Percentiles rank a stretch among this genome's conserved stretches.
phyloP scores from a whole-genome alignment of 2,888 invertebrate species.

The Xestobium rufovillosum region DNA sequence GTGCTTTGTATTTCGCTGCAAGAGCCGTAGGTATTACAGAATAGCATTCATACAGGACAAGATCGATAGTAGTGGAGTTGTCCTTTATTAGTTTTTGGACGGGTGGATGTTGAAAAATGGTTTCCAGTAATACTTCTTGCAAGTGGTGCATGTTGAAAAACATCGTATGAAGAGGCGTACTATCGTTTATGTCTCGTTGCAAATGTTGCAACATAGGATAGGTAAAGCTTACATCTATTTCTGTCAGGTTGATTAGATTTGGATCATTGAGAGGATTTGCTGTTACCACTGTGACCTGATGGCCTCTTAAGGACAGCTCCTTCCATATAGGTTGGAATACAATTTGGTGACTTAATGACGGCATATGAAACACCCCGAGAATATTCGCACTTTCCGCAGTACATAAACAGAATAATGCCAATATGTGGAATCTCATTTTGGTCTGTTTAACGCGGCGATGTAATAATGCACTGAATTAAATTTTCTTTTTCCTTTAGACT shows the following conservation, averaged over 20 bases:
- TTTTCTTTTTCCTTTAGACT: too few relatives aligned
- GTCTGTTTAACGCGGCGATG: too few relatives aligned
- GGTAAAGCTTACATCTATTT: slow-evolving; percentile 30
- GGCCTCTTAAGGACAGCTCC: slow-evolving; percentile 33
- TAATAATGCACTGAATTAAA: too few relatives aligned
- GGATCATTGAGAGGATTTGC: slow-evolving; percentile 32
- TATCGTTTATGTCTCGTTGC: background rate
- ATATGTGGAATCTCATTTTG: too few relatives aligned
- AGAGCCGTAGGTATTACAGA: background rate
- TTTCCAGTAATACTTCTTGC: background rate
- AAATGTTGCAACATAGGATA: too few relatives aligned
- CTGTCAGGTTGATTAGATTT: slow-evolving; percentile 30
- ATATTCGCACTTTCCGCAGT: background rate
- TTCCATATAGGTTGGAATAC: slow-evolving; percentile 29
- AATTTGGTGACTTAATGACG: slow-evolving; percentile 21
- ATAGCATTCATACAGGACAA: background rate
- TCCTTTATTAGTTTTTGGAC: background rate
- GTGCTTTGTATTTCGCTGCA: background rate
- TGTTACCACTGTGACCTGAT: slow-evolving; percentile 33
- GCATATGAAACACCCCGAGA: slow-evolving; percentile 5
- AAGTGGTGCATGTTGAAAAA: too few relatives aligned
- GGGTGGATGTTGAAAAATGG: background rate
- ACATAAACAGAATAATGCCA: too few relatives aligned
- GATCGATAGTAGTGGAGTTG: background rate
- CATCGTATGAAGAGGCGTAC: background rate